A percentile compares a stretch with the other conserved stretches of the same genome.
Evolutionary conservation across 1,140 invertebrate species (phyloP).

Genomic region (Dreissena rostriformis): DNA sequence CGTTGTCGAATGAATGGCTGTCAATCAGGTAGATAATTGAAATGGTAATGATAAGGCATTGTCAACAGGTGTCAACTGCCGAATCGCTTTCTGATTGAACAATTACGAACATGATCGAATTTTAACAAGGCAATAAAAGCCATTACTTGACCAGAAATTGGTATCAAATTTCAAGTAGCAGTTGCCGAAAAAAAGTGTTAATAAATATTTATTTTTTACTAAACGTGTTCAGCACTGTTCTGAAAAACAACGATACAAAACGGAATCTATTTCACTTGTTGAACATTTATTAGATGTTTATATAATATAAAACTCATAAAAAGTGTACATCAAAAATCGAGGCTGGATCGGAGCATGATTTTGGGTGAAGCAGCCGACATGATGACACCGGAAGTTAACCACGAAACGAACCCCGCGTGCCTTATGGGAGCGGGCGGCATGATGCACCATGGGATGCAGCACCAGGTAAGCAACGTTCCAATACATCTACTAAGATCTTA

Average conservation of each 20-base stretch:
- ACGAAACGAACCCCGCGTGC: slow-evolving; percentile 20
- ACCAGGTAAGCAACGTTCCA: slow-evolving; percentile 16
- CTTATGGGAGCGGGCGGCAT: slow-evolving; percentile 37
- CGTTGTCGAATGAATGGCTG: neutral
- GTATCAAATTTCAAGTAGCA: neutral
- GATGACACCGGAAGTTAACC: slow-evolving; percentile 22
- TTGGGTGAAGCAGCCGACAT: neutral
- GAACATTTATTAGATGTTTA: neutral
- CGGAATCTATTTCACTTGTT: neutral
- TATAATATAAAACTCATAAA: neutral
- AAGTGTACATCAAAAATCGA: neutral
- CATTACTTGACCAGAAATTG: neutral
- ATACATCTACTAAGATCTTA: too few species aligned
- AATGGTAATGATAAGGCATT: slow-evolving; percentile 56
- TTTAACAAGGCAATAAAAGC: slow-evolving; percentile 27
- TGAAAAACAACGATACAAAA: too few species aligned
- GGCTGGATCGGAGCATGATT: slow-evolving; percentile 2
- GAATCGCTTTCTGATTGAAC: slow-evolving; percentile 52
- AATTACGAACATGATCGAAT: slow-evolving; percentile 45
- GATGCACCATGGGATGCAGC: slow-evolving; percentile 44
- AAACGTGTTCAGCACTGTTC: too few species aligned
- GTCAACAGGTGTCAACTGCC: slow-evolving; percentile 45
- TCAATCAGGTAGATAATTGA: slow-evolving; percentile 41
- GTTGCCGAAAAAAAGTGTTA: neutral
- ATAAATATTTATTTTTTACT: too few species aligned